Percentiles rank a stretch among this genome's conserved stretches.
These are phyloP conservation scores for Perccottus glenii DNA, from an alignment of 2,113 vertebrate genomes.

Conservation along the genomic window DNA sequence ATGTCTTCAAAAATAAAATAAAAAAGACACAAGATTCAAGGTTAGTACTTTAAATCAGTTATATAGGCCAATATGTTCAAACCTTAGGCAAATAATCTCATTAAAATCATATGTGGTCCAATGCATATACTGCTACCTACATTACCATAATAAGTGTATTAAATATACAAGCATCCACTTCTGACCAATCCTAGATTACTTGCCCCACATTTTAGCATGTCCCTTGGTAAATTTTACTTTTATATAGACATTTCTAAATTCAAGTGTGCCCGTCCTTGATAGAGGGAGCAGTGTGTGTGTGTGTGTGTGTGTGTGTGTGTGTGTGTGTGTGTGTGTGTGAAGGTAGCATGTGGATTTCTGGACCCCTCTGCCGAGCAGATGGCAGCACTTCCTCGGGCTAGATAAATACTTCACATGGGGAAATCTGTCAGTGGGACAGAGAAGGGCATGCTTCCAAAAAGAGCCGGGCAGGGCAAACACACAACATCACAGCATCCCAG, in stretches of 20 bases:
- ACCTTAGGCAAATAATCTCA: not conserved
- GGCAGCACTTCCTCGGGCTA: slow-evolving; percentile 70
- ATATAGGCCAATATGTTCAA: not conserved
- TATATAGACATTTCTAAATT: not conserved
- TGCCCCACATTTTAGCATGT: not conserved
- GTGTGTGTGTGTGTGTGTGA: slow-evolving; percentile 28
- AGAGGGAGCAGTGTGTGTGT: slow-evolving; percentile 11
- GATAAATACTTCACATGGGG: slow-evolving; percentile 69
- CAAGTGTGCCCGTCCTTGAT: slow-evolving; percentile 36
- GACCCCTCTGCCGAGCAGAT: slow-evolving; percentile 68
- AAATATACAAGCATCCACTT: not conserved
- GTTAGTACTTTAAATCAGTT: not conserved
- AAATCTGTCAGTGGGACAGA: slow-evolving; percentile 63
- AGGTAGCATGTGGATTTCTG: slow-evolving; percentile 51
- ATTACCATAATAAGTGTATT: not conserved
- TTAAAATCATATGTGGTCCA: not conserved
- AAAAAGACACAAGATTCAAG: too few relatives aligned
- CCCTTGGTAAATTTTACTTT: not conserved
- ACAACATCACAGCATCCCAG: slow-evolving; percentile 21
- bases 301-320: slow-evolving; percentile 19
- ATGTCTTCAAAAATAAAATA: too few relatives aligned
- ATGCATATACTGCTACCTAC: not conserved
- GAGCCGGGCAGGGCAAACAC: slow-evolving; percentile 35
- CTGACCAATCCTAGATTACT: not conserved
- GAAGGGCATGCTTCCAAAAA: slow-evolving; percentile 58